Base-by-base conservation (phyloP, 30 jellyfish, hydroid and myxozoan species). In the Pseudorhiza aurosa region DNA sequence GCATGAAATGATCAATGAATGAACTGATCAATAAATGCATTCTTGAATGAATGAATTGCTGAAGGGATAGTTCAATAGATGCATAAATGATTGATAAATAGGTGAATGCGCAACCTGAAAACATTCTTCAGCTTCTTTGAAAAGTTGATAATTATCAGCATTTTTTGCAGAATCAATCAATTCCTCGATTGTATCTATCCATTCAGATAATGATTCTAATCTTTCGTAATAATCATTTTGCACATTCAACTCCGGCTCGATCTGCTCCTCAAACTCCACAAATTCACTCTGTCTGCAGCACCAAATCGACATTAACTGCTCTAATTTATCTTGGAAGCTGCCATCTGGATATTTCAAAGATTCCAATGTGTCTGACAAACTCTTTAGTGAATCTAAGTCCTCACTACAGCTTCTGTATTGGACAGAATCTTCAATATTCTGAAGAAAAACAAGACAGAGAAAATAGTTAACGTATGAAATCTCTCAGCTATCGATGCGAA, bases 171-270 rank as follows among this genome's bases (percentile, higher is more conserved):
- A 90, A 22, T 68, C 82, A 40, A 90, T 35, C 65, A 90, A 42
- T 28, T 90, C 97, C 27, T 90, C 97, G 68, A 84, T 47, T 25
- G 90, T 82, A 50, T 90, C 97, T 25, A 79, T 65, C 97, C 97
- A 90, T 42, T 90, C 97, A 1, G 81, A 86, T 5, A 90, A 32
- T 0, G 91, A 69, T 68, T 90, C 97, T 65, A 90, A 62, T 31
- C 91, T 85, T 49, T 90, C 97, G 33, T 90, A 90, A 32, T 75
- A 70, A 56, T 90, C 97, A 42, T 83, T 90, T 39, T 90, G 96
- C 14, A 79, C 80, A 68, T 77, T 87, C 81, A 83, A 45, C 25
- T 62, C 90, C 0, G 97, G 97, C 35, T 81, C 95, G 25, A 88
- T 88, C 46, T 81, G 97, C 30, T 72, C 94, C 36, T 78, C 95